Base-by-base conservation (phyloP, 2,888 invertebrate genomes). In the Cosmopolites sordidus region DNA sequence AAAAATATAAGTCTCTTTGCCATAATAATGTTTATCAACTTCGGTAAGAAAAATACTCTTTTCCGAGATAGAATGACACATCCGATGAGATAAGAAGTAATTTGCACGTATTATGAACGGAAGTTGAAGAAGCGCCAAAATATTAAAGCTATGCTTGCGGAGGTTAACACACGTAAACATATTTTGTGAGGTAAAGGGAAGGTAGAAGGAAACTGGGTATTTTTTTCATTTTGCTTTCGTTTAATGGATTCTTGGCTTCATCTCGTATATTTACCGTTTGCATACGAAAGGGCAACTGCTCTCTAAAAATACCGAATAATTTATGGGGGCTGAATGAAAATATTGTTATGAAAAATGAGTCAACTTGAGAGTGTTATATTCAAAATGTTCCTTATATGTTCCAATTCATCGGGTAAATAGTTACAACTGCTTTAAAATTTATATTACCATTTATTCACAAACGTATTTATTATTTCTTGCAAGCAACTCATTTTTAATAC, bases 161-260 rank as follows among this genome's bases (percentile, higher is more conserved):
- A n/a, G 33, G 33, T 27, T 11, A 33, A 12, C 33, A 33, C 33
- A 33, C 33, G 33, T 33, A 33, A 33, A 33, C 33, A 33, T 33
- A 33, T 33, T 33, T 33, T 12, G n/a, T 12, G 11, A 8, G 4
- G 22, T 22, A 22, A 22, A 22, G 3, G 22, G 22, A 22, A 3
- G 22, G 22, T 11, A n/a, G 33, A 3, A 9, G 11, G 33, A n/a
- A 11, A 4, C 33, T 12, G 11, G 33, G 2, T 12, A 6, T 33
- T 33, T 4, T 33, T 33, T 33, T 33, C 33, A 33, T 9, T 22
- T 22, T 22, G 22, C 8, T 22, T 22, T 8, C 22, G 3, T 22
- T 22, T 22, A 22, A 22, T 22, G 8, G 4, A 22, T 22, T 22
- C 8, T 22, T 11, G n/a, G n/a, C 33, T n/a, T 33, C 3, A 4